Evolutionary conservation across 2,113 vertebrate species (phyloP).

Genomic region (Aramus guarauna): DNA sequence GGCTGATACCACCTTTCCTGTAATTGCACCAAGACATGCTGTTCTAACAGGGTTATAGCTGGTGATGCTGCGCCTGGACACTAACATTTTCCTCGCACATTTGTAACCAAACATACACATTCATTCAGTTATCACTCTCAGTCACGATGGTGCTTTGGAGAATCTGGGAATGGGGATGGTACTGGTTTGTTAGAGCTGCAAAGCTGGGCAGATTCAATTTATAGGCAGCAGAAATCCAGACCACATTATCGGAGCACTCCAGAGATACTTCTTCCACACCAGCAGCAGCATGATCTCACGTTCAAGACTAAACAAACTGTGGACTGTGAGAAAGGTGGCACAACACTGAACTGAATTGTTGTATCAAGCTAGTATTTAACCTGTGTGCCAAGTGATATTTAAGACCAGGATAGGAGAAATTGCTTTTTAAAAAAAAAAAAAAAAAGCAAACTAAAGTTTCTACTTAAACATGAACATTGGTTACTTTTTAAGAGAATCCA

Average conservation of each 20-base stretch:
- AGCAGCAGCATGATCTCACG: background rate
- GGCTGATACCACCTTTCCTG: background rate
- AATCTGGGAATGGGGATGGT: background rate
- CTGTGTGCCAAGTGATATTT: background rate
- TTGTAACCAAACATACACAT: background rate
- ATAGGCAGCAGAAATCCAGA: background rate
- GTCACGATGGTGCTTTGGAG: background rate
- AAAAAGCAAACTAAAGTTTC: background rate
- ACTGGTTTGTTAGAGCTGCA: background rate
- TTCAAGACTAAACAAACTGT: background rate
- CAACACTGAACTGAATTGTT: background rate
- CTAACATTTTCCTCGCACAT: background rate
- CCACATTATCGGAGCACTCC: rapidly evolving
- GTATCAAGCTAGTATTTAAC: background rate
- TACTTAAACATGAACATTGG: background rate
- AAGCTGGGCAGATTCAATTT: background rate
- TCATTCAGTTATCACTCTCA: background rate
- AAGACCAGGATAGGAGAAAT: background rate
- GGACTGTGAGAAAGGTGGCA: background rate
- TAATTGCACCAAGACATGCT: background rate
- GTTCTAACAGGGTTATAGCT: background rate
- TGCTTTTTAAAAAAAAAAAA: no score
- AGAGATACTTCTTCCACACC: background rate
- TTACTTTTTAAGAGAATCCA: background rate
- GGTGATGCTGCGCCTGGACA: rapidly evolving